Evolutionary conservation across 30 jellyfish, hydroid and myxozoan genomes (phyloP), one percentile per base, ranked within the genome.

Genomic region (Hydractinia symbiolongicarpus): DNA sequence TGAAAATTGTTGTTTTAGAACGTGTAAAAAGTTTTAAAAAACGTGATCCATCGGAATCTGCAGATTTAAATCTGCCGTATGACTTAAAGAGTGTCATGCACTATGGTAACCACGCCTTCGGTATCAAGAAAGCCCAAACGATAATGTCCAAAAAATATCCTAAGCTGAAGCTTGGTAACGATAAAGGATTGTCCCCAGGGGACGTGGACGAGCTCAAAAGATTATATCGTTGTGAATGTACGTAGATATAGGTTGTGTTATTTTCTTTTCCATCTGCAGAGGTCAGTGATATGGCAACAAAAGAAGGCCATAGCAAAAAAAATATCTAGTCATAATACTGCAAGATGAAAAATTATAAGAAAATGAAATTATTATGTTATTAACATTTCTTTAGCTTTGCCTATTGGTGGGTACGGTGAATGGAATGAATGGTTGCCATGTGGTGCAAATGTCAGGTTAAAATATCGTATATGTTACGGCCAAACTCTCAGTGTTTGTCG

Each of bases 21-120:
- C 19, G 17, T n/a, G 8, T 9, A 64, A 13, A 64, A 7, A 44
- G 40, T n/a, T 64, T 64, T 51, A 7, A 64, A 64, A 64, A 6
- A 64, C 52, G 8, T 4, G 40, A 44, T 7, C 19, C 19, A 13
- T 8, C 19, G 4, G 74, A 64, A 13, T n/a, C 40, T 44, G 40
- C 19, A 44, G 74, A 64, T 13, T 51, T 64, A 64, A 51, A 64
- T 6, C 17, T 64, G 9, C 74, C 74, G 17, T 64, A 64, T 13
- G 74, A 64, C 2, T 64, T 64, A 64, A 64, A 64, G 40, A n/a
- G 52, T 64, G 74, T 64, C 17, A 64, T 64, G 74, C 74, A 64
- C 7, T 64, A 64, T 64, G 74, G 74, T 6, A 64, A 64, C 19
- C 19, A 44, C 17, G 74, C 74, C 4, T 64, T 64, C 40, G 19